Evolutionary conservation across 2,888 invertebrate genomes (phyloP), one percentile per base, ranked within the genome.

Genomic region (Meganola albula): DNA sequence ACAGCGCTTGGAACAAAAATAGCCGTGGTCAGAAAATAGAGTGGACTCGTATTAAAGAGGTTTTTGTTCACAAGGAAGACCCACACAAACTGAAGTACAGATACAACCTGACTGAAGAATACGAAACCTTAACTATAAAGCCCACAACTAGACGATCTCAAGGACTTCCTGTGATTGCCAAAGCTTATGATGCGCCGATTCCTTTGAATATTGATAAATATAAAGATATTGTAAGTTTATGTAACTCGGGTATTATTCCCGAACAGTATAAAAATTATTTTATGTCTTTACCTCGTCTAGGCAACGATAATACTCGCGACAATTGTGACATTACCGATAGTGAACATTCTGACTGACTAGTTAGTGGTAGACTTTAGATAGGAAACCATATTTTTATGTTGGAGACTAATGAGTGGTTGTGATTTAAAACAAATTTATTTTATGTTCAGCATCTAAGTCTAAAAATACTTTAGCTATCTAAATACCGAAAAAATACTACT

Each of bases 261-360:
- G 16, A 5, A 5, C 4, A 16, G 6, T 16, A 16, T 16, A 4
- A 16, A 5, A 6, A 16, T 16, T 16, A 16, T 16, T 16, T 16
- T 6, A 16, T 5, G 6, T 5, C 16, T 5, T 16, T 16, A 6
- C 16, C 16, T n/a, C n/a, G n/a, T n/a, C n/a, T n/a, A n/a, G n/a
- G n/a, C 16, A 16, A 16, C 16, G 16, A 6, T 16, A 6, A 16
- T 16, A 6, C 16, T 6, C 4, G 16, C 16, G n/a, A n/a, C n/a
- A n/a, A n/a, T n/a, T n/a, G n/a, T n/a, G n/a, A n/a, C n/a, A n/a
- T n/a, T 55, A 53, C 39, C 39, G 43, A 39, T 24, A 12, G 30
- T 23, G 35, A 25, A 31, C 31, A 20, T 26, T 10, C 4, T 34
- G 48, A 50, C 28, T 40, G 50, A 52, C 44, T n/a, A n/a, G n/a